phyloP scores from a whole-genome alignment of 2,888 invertebrate species.

The Sisyra nigra region DNA sequence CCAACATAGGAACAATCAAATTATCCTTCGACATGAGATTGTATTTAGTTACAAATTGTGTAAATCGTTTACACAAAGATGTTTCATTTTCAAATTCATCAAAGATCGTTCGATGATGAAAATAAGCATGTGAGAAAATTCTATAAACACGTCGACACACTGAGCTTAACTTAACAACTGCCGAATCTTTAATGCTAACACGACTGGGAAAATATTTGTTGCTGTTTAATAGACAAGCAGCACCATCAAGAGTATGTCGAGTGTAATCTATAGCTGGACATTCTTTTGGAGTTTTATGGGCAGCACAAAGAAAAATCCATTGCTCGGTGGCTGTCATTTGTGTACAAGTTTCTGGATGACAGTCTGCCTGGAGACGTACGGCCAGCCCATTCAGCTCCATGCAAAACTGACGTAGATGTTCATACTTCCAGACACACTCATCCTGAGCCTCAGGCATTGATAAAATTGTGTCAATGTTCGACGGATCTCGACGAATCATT shows the following conservation, averaged over 20 bases:
- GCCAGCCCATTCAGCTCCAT: conserved; percentile 99
- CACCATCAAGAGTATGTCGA: conserved; percentile 95
- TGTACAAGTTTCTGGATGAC: conserved; percentile 91
- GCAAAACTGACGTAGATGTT: conserved; percentile 97
- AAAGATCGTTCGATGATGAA: conserved; percentile 92
- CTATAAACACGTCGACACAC: conserved; percentile 97
- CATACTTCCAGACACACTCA: conserved; percentile 99
- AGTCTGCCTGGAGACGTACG: conserved; percentile 88
- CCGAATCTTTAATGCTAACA: conserved; percentile 97
- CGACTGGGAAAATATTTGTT: conserved; percentile 99
- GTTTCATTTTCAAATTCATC: conserved; percentile 97
- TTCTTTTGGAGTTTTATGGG: conserved; percentile 99
- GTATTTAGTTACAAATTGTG: conserved; percentile 96
- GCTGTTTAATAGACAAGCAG: conserved; percentile 95
- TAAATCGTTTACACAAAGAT: conserved; percentile 88
- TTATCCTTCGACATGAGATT: conserved; percentile 97
- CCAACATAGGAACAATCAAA: conserved; percentile 91
- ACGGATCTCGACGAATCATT: conserved; percentile 81
- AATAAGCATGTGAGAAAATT: conserved; percentile 99
- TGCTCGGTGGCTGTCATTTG: conserved; percentile 99
- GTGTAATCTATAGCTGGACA: conserved; percentile 99
- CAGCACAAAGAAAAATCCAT: conserved; percentile 99
- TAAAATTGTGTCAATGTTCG: conserved; percentile 85
- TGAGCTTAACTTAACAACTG: conserved; percentile 94
- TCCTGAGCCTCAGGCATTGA: conserved; percentile 96